A percentile compares a stretch with the other conserved stretches of the same genome.
Evolutionary conservation across 2,113 vertebrate genomes (phyloP).

Genomic region (Caretta caretta): DNA sequence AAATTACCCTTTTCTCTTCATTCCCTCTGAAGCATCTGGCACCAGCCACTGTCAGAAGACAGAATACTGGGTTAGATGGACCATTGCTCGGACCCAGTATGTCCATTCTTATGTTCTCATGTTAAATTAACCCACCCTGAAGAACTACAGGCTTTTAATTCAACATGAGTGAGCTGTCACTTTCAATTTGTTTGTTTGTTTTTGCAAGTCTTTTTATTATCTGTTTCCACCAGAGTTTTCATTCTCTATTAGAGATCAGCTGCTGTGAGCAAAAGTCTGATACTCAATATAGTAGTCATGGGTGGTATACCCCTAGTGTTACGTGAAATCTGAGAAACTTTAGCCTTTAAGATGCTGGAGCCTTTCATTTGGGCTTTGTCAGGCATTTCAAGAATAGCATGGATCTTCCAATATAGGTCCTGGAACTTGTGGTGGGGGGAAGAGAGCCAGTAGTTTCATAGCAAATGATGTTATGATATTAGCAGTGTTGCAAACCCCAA

Average conservation of each 20-base stretch:
- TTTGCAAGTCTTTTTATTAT: not conserved
- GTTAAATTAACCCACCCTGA: slow-evolving; percentile 28
- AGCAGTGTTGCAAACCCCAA: fast-evolving
- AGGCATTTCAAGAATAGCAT: slow-evolving; percentile 18
- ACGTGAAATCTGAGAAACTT: slow-evolving; percentile 12
- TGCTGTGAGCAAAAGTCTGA: slow-evolving; percentile 47
- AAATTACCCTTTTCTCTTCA: no score
- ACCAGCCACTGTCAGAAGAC: no score
- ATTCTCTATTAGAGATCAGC: not conserved
- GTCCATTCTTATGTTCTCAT: no score
- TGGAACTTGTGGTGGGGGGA: not conserved
- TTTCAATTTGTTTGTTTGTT: slow-evolving; percentile 10
- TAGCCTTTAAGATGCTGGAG: not conserved
- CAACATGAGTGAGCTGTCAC: slow-evolving; percentile 8
- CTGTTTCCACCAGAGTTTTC: not conserved
- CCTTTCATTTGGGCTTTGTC: not conserved
- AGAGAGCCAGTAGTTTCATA: not conserved
- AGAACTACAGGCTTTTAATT: slow-evolving; percentile 38
- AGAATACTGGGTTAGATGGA: no score
- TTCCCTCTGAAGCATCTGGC: no score
- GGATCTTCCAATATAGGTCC: not conserved
- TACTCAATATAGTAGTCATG: not conserved
- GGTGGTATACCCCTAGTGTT: not conserved
- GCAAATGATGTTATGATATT: not conserved
- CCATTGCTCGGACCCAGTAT: no score